A percentile compares a stretch with the other conserved stretches of the same genome.
Evolutionary conservation across 2,797 vertebrate genomes (phyloP).

Genomic region (Lophius americanus): DNA sequence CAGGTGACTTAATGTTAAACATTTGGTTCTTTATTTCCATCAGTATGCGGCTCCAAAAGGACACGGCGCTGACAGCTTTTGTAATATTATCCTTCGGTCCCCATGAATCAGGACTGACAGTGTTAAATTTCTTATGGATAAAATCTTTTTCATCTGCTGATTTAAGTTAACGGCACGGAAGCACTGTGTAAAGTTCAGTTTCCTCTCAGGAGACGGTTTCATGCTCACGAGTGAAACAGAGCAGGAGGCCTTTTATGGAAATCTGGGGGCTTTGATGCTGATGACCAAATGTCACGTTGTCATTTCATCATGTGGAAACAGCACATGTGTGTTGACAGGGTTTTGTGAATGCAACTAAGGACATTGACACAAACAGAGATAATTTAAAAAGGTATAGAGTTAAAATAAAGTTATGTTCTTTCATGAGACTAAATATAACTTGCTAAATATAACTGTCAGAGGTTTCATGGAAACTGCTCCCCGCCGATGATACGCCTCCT

Average conservation of each 20-base stretch:
- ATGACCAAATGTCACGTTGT: neutral
- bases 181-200: neutral
- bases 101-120: neutral
- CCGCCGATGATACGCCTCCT: neutral
- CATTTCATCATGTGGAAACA: neutral
- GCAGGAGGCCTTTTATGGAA: neutral
- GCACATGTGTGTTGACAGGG: too few species aligned
- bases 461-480: too few species aligned
- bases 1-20: constrained; percentile 9
- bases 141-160: neutral
- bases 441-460: neutral
- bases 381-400: neutral
- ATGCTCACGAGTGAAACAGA: neutral
- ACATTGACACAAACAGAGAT: neutral
- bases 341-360: neutral
- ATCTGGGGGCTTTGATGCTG: neutral
- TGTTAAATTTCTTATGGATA: neutral
- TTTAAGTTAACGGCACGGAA: neutral
- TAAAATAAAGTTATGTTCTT: neutral
- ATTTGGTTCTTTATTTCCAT: constrained; percentile 10
- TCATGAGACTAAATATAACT: neutral
- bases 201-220: neutral
- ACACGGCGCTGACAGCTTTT: constrained; percentile 1
- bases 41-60: neutral
- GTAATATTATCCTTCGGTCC: neutral